Evolutionary conservation across 2,797 vertebrate genomes (phyloP), one percentile per base, ranked within the genome.

Genomic region (Nannoperca australis): DNA sequence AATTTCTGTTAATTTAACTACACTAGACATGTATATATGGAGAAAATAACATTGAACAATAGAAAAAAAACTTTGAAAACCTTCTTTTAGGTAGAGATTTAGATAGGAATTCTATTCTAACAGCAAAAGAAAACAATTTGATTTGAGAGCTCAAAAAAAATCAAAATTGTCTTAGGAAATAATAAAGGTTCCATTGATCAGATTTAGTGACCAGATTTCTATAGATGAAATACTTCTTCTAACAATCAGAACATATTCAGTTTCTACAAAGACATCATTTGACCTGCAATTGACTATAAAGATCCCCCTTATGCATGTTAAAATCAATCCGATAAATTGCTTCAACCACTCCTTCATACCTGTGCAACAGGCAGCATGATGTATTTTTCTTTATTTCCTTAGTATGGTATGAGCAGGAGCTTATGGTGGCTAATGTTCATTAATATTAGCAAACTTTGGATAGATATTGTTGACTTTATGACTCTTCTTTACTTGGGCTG

Each of bases 321-420:
- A 66, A 68, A 74, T 70, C 58, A 44, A 73, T 68, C 42, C 2
- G 2, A 14, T 24, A 81, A 72, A 85, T 58, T 78, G 53, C 44
- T 61, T 73, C 34, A 73, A 82, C 24, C 36, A 42, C n/a, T 2
- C 5, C 45, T 20, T 15, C 17, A 65, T 71, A 82, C 24, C 55
- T 77, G 61, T 49, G 72, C n/a, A 49, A 62, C 63, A 65, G n/a
- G 51, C 9, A 10, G 49, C 3, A 45, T 50, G 14, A 66, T 32
- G 12, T 32, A 1, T 45, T 54, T n/a, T 34, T 49, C 5, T 50
- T 42, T 0, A 73, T 68, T 68, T 67, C 34, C 63, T 27, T 27
- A 27, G 24, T 1, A 27, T 53, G 6, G 15, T 45, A 42, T 42
- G 38, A 22, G 27, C 27, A 40, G 18, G 4, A 65, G 36, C 2